Evolutionary conservation across 2,113 vertebrate species (phyloP), one percentile per base, ranked within the genome.

Genomic region (Triplophysa tibetana): DNA sequence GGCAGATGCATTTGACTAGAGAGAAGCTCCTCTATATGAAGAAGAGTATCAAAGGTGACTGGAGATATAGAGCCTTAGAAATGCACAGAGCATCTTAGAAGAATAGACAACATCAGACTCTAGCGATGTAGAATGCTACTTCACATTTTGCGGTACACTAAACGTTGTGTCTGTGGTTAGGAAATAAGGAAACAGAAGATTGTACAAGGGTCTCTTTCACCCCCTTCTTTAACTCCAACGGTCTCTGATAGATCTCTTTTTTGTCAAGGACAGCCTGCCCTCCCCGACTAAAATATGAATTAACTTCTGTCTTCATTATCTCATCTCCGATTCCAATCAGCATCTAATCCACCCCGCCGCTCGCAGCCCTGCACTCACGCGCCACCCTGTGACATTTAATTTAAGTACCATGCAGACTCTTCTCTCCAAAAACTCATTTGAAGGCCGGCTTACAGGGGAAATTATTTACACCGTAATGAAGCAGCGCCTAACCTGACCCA

Each of bases 321-420:
- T 91, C 88, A 89, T 92, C 91, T 92, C 89, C 14, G 74, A 92
- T 92, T 90, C 86, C 84, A 91, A 93, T 93, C 91, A 90, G 86
- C 87, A 87, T 86, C 87, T 92, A 92, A 93, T 93, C 91, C 89
- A 88, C 87, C 87, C 87, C 82, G 77, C 84, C 82, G 48, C 81
- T 78, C 82, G 12, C 70, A 83, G 81, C 87, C 81, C 64, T 78
- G 81, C 75, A 84, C 86, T 86, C 89, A 86, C 87, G 87, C 84
- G 84, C 86, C 85, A 82, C 87, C 65, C 79, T 88, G 58, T 89
- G 92, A 92, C 91, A 93, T 94, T 93, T 93, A 89, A 93, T 93
- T 93, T 90, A 85, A 84, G 87, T 81, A 65, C 58, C 33, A 26
- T 60, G 82, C 64, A 52, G 75, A 67, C 19, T 73, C 83, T 83